phyloP scores from a whole-genome alignment of 2,888 invertebrate species.

The Catocala fraxini region DNA sequence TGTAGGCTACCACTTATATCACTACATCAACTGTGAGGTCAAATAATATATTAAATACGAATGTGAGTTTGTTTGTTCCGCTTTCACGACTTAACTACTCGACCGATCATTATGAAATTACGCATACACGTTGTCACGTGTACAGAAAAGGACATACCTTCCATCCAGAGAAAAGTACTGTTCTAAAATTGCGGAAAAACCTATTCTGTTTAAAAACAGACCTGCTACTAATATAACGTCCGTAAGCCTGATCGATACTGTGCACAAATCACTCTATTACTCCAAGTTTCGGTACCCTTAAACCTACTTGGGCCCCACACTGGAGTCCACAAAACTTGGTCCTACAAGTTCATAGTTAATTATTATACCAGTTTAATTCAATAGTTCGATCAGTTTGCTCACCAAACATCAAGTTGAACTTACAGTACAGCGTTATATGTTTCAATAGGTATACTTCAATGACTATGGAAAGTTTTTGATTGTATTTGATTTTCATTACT shows the following conservation, averaged over 20 bases:
- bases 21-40: too few species aligned
- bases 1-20: too few species aligned
- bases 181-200: too few species aligned
- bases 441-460: background rate
- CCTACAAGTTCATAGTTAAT: constrained; percentile 34
- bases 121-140: too few species aligned
- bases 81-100: too few species aligned
- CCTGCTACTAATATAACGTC: too few species aligned
- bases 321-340: constrained; percentile 18
- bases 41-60: too few species aligned
- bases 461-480: background rate
- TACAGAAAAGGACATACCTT: too few species aligned
- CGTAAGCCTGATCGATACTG: background rate
- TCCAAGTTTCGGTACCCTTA: background rate
- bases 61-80: too few species aligned
- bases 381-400: constrained; percentile 38
- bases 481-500: constrained; percentile 1
- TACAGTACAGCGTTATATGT: background rate
- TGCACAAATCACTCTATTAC: background rate
- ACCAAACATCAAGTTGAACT: constrained; percentile 22
- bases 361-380: constrained; percentile 39
- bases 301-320: background rate
- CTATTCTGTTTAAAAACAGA: too few species aligned
- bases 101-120: too few species aligned
- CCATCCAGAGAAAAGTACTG: too few species aligned